Conservation (phyloP, 2,113 vertebrate genomes). For the Lonchura striata region DNA sequence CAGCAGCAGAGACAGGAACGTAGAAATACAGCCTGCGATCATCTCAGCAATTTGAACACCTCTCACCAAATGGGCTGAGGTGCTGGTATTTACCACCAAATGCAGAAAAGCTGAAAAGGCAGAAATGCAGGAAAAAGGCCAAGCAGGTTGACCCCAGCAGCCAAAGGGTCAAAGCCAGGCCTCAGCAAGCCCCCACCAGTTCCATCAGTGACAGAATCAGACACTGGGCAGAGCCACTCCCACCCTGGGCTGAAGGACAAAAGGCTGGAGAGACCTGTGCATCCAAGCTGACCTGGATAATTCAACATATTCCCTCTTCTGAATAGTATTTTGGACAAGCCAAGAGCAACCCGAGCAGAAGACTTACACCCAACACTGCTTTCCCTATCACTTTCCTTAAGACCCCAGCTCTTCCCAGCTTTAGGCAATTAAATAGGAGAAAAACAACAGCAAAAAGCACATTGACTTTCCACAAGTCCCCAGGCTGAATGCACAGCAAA, state of each 20-base stretch:
- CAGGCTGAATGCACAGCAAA: not conserved
- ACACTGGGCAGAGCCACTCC: not conserved
- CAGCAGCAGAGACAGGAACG: fast-evolving
- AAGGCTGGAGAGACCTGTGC: not conserved
- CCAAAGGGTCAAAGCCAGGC: not conserved
- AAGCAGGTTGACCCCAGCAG: not conserved
- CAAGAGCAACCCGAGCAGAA: not conserved
- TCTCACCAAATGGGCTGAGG: not conserved
- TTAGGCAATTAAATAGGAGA: not conserved
- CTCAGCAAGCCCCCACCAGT: not conserved
- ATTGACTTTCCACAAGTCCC: not conserved
- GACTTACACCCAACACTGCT: not conserved
- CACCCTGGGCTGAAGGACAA: fast-evolving
- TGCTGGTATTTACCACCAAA: not conserved
- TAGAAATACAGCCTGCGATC: not conserved
- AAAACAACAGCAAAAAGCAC: not conserved
- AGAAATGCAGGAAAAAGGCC: not conserved
- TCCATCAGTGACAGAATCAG: not conserved
- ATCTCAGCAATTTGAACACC: not conserved
- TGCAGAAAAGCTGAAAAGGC: not conserved
- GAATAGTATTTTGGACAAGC: not conserved
- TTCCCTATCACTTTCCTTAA: not conserved
- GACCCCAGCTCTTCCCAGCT: not conserved
- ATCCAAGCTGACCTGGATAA: not conserved
- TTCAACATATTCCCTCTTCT: not conserved